phyloP scores from a whole-genome alignment of 2,113 vertebrate genomes.

The Ascaphus truei region DNA sequence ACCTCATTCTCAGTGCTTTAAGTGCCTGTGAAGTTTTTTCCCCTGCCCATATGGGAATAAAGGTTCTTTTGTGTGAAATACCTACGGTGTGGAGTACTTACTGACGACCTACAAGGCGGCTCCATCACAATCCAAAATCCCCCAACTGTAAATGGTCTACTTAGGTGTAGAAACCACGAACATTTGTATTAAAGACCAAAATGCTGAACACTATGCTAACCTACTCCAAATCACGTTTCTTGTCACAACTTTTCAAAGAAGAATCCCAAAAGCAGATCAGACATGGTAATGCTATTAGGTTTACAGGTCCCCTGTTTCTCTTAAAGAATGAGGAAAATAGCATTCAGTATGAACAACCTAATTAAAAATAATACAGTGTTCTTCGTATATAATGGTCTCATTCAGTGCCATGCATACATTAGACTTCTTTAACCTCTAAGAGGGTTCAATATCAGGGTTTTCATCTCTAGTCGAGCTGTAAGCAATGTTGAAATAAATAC shows the following conservation, averaged over 20 bases:
- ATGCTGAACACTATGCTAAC: too few relatives aligned
- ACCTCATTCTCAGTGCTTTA: too few relatives aligned
- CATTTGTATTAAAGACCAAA: too few relatives aligned
- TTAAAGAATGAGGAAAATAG: slow-evolving; percentile 17
- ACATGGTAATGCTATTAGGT: slow-evolving; percentile 10
- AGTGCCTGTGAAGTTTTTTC: too few relatives aligned
- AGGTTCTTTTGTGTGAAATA: too few relatives aligned
- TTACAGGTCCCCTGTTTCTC: slow-evolving; percentile 22
- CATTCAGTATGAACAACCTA: slow-evolving; percentile 6
- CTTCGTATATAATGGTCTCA: slow-evolving; percentile 8
- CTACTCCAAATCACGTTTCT: not conserved
- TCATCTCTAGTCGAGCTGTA: slow-evolving; percentile 20
- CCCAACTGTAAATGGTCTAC: too few relatives aligned
- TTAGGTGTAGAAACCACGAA: too few relatives aligned
- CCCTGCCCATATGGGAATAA: too few relatives aligned
- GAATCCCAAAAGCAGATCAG: slow-evolving; percentile 8
- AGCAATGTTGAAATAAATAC: slow-evolving; percentile 36
- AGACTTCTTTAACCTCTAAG: slow-evolving; percentile 24
- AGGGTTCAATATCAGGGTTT: slow-evolving; percentile 25
- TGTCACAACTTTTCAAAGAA: slow-evolving; percentile 10
- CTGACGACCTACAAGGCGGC: too few relatives aligned
- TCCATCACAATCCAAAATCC: too few relatives aligned
- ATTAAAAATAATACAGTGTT: not conserved
- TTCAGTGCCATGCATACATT: slow-evolving; percentile 17
- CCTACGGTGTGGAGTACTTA: too few relatives aligned